phyloP scores from a whole-genome alignment of 2,888 invertebrate species.

The Synergus japonicus region DNA sequence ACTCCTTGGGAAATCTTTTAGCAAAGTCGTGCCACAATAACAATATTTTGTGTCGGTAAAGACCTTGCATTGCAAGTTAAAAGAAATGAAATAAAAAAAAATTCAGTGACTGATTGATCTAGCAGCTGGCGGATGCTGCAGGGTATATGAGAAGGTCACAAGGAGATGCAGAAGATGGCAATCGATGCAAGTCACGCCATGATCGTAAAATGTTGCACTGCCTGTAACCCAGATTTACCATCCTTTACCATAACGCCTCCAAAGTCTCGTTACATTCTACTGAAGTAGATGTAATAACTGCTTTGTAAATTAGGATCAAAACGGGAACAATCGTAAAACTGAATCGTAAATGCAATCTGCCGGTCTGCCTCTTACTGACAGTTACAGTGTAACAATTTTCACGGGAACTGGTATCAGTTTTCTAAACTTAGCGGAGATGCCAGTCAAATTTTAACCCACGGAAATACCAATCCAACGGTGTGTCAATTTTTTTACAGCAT shows the following conservation, averaged over 20 bases:
- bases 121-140: conserved; percentile 50
- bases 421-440: not conserved
- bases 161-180: conserved; percentile 42
- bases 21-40: not conserved
- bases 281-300: conserved; percentile 33
- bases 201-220: conserved; percentile 46
- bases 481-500: too few species aligned
- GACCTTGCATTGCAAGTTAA: conserved; percentile 12
- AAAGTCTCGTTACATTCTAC: conserved; percentile 31
- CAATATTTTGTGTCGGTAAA: not conserved
- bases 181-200: conserved; percentile 53
- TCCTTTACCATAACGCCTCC: conserved; percentile 32
- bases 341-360: conserved; percentile 11
- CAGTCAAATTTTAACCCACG: not conserved
- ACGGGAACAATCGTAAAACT: conserved; percentile 34
- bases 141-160: conserved; percentile 45
- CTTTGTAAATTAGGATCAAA: conserved; percentile 38
- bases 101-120: conserved; percentile 43
- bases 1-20: not conserved
- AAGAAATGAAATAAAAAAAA: conserved; percentile 21
- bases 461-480: not conserved
- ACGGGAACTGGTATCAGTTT: not conserved
- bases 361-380: conserved; percentile 6
- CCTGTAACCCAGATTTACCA: conserved; percentile 31
- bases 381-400: conserved; percentile 17